Evolutionary conservation across 2,113 vertebrate species (phyloP), one percentile per base, ranked within the genome.

Genomic region (Ageneiosus marmoratus): DNA sequence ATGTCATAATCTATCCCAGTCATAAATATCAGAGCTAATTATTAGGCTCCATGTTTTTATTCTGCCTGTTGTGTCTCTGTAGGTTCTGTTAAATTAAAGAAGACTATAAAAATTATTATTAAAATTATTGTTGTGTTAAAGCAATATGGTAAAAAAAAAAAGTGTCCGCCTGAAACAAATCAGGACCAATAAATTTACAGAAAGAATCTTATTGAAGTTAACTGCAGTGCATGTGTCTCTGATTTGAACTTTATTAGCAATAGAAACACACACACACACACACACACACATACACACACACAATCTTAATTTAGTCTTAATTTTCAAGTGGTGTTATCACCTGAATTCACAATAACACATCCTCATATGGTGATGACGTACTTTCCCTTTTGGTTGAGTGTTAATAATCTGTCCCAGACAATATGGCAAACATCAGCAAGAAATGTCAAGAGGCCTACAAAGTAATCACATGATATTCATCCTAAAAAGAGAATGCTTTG

Each of bases 111-210:
- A n/a, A n/a, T n/a, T n/a, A n/a, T n/a, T n/a, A n/a, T n/a, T n/a
- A 72, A 72, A 41, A 29, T 73, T 77, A 41, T 62, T 63, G n/a
- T 27, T 48, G 69, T 62, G 67, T 32, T 4, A 51, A 24, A 84
- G 51, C 20, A 79, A 32, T 12, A 62, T 55, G 44, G 27, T 16
- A 16, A 48, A 70, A 67, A 48, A 32, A 74, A 51, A n/a, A 58
- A 81, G 41, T 86, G 58, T 37, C 15, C 46, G 7, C 29, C 82
- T 81, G 46, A 50, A 73, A 87, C 4, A 13, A 53, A 55, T 79
- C 37, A 34, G 55, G 80, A 83, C 55, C 72, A 80, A 85, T 82
- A 82, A 67, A 77, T 79, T 83, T 86, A 62, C 70, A 67, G 79
- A 81, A 77, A 79, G 50, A 78, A 75, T 83, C 83, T 83, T 88